Percentiles rank a stretch among this genome's conserved stretches.
phyloP scores from a whole-genome alignment of 2,888 invertebrate species.

The Priapulus caudatus region DNA sequence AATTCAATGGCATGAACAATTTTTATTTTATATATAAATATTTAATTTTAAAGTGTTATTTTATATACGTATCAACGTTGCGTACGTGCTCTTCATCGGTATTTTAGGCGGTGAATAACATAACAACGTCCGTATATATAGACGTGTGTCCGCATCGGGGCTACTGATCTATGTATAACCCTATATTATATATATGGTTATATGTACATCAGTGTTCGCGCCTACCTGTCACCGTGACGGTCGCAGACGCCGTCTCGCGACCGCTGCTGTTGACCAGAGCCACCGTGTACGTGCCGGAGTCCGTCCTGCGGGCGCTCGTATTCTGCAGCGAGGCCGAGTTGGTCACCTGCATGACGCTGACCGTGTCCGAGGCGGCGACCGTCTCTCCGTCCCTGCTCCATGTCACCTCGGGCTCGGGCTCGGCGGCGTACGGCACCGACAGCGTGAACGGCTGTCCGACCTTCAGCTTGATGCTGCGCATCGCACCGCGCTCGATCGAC shows the following conservation, averaged over 20 bases:
- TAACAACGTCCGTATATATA: no score
- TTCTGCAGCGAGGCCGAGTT: neutral
- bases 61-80: no score
- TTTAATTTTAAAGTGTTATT: no score
- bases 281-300: constrained; percentile 85
- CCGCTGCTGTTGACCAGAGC: constrained; percentile 79
- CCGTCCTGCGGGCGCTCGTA: constrained; percentile 73
- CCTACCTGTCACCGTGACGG: no score
- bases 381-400: neutral
- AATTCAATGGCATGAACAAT: no score
- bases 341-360: neutral
- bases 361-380: neutral
- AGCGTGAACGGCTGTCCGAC: constrained; percentile 33
- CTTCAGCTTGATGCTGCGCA: constrained; percentile 34
- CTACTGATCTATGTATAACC: no score
- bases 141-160: no score
- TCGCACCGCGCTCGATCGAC: constrained; percentile 38
- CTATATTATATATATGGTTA: no score
- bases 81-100: no score
- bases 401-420: constrained; percentile 30
- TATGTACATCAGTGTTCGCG: no score
- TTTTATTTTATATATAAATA: no score
- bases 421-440: constrained; percentile 34
- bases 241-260: constrained; percentile 68
- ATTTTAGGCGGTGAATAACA: no score